Conservation (phyloP, 2,888 invertebrate genomes). For the Himalopsyche anomala region DNA sequence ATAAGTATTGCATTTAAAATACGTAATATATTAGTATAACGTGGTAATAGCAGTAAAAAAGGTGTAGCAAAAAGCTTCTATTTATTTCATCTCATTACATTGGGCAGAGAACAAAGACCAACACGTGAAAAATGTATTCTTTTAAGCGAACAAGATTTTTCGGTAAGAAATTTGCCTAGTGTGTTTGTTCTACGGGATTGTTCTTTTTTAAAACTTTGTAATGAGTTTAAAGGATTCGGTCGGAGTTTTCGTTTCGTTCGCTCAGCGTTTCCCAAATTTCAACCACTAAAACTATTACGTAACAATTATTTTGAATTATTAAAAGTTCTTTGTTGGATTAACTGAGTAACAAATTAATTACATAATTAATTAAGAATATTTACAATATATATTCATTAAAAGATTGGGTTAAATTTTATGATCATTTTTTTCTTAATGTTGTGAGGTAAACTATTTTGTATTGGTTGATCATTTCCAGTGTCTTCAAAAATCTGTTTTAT, state of each 20-base stretch:
- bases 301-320: neutral
- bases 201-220: conserved; percentile 58
- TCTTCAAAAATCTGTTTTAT: too few species aligned
- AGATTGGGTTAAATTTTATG: too few species aligned
- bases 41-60: conserved; percentile 26
- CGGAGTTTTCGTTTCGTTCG: neutral
- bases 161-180: conserved; percentile 53
- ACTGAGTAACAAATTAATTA: neutral
- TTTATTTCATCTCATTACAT: conserved; percentile 63
- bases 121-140: conserved; percentile 61
- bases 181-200: conserved; percentile 48
- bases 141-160: conserved; percentile 43
- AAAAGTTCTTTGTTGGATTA: neutral
- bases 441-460: too few species aligned
- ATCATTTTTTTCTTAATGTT: too few species aligned
- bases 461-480: too few species aligned
- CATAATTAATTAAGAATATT: neutral
- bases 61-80: conserved; percentile 49
- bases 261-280: neutral
- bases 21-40: neutral
- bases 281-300: neutral
- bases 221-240: conserved; percentile 62
- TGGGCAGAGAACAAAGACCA: conserved; percentile 56
- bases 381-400: neutral
- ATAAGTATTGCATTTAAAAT: neutral